A percentile compares a stretch with the other conserved stretches of the same genome.
Conservation (phyloP, 2,113 vertebrate species). For the Porphyrio hochstetteri region DNA sequence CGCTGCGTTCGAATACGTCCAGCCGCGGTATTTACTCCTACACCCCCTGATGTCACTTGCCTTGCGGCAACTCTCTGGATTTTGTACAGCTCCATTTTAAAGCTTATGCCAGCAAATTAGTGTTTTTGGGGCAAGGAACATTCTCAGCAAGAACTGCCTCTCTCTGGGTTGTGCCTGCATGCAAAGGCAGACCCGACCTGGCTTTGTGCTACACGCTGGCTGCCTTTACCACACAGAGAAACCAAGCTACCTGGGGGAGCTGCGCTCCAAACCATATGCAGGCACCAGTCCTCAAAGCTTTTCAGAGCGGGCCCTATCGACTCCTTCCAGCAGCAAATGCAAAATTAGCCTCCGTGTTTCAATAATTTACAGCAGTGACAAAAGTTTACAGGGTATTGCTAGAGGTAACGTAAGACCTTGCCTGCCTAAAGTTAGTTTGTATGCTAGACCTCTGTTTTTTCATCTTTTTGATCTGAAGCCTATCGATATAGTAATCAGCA, state of each 20-base stretch:
- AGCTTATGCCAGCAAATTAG: conserved; percentile 1
- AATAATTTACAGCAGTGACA: conserved; percentile 5
- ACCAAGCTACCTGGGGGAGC: background rate
- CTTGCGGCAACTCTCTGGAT: background rate
- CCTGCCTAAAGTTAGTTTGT: conserved; percentile 12
- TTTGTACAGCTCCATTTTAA: background rate
- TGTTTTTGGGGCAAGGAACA: background rate
- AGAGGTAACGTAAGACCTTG: background rate
- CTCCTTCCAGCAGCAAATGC: background rate
- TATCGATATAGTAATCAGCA: conserved; percentile 18
- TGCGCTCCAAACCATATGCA: background rate
- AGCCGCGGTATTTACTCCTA: background rate
- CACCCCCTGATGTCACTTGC: background rate
- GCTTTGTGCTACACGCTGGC: background rate
- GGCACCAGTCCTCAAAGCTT: background rate
- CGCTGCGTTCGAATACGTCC: background rate
- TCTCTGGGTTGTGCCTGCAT: background rate
- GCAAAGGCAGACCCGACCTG: background rate
- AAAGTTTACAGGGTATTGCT: background rate
- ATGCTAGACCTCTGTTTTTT: conserved; percentile 2
- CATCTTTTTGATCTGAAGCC: conserved; percentile 29
- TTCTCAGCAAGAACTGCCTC: background rate
- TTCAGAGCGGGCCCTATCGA: background rate
- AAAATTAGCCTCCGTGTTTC: background rate
- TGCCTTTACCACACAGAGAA: background rate